Evolutionary conservation across 2,113 vertebrate species (phyloP).

Genomic region (Alouatta palliata): DNA sequence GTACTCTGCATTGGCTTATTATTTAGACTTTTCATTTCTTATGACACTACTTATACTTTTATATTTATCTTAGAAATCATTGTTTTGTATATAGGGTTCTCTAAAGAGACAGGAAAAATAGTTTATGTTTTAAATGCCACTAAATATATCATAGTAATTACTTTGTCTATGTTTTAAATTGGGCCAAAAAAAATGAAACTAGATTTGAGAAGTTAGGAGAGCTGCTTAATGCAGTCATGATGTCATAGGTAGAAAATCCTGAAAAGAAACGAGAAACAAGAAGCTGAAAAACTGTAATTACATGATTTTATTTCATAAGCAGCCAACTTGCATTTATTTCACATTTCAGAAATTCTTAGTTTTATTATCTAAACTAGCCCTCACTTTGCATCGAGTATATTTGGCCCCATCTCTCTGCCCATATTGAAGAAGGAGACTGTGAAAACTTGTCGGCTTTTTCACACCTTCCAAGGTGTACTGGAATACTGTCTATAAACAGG

Average conservation of each 20-base stretch:
- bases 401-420: not conserved
- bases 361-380: not conserved
- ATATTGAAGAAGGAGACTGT: not conserved
- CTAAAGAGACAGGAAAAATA: not conserved
- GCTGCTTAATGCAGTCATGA: not conserved
- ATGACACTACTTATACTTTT: not conserved
- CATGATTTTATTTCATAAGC: slow-evolving; percentile 14
- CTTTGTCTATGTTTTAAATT: slow-evolving; percentile 37
- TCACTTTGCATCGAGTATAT: not conserved
- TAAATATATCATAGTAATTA: slow-evolving; percentile 33
- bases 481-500: not conserved
- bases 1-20: not conserved
- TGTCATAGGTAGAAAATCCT: not conserved
- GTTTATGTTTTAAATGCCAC: not conserved
- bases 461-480: not conserved
- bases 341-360: not conserved
- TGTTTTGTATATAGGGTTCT: slow-evolving; percentile 25
- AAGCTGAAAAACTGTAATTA: not conserved
- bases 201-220: not conserved
- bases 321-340: not conserved
- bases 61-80: slow-evolving; percentile 32
- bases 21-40: not conserved
- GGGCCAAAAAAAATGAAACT: not conserved
- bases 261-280: slow-evolving; percentile 1
- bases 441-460: not conserved